Evolutionary conservation across 2,113 vertebrate genomes (phyloP), one percentile per base, ranked within the genome.

Genomic region (Sakesphorus luctuosus): DNA sequence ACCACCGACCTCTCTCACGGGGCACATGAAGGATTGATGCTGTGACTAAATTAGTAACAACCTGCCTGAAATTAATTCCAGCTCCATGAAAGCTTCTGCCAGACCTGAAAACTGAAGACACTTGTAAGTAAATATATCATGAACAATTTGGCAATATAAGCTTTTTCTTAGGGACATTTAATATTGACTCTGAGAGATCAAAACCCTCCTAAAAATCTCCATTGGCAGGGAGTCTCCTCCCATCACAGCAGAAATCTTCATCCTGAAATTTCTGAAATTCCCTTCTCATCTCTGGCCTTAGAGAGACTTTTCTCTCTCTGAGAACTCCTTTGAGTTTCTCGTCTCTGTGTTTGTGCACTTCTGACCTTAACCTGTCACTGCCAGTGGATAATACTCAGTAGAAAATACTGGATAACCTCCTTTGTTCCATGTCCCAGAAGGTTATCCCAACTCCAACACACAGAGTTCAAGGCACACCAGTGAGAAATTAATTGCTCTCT

Each of bases 21-120:
- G 74, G n/a, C 46, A 47, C 62, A 52, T 69, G 43, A 94, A 90
- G 62, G 63, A 94, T 96, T 95, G 89, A 90, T 28, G 33, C 43
- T 50, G 62, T 15, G 40, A 53, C 38, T 53, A 61, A 94, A 94
- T 77, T 67, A 80, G 78, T 94, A 81, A 76, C 63, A 65, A 80
- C 3, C 7, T 26, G 38, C 55, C 81, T 58, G 55, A 95, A 94
- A 91, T 73, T 67, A 90, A 75, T 44, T 85, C 49, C 43, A 40
- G 26, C 65, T 93, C 56, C 35, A 50, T 25, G 66, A 77, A 63
- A 74, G 67, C 44, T 62, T 40, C 68, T 93, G 80, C 73, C 84
- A 94, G 46, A 78, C 35, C 52, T 29, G 44, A 77, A 88, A 79
- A 35, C 67, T 49, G 49, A 78, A 90, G 62, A 72, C 31, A 58